phyloP scores from a whole-genome alignment of 2,797 vertebrate genomes.

The Thunnus albacares region DNA sequence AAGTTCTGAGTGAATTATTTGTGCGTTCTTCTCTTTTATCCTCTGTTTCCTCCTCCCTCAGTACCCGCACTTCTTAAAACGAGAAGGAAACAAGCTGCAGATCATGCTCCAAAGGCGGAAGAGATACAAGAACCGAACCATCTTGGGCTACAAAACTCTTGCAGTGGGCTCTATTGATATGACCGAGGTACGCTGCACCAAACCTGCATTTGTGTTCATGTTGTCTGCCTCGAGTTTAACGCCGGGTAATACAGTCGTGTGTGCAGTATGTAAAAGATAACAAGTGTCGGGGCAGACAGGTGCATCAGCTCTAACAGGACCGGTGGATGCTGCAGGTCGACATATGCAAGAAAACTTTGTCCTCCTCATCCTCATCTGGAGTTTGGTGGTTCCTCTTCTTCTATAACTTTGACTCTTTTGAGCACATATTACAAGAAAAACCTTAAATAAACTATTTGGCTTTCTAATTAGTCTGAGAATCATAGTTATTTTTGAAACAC shows the following conservation, averaged over 20 bases:
- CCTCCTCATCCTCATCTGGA: slow-evolving; percentile 1
- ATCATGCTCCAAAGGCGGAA: slow-evolving; percentile 96
- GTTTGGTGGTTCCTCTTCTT: neutral
- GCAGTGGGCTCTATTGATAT: slow-evolving; percentile 94
- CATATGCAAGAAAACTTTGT: neutral
- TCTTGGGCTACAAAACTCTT: slow-evolving; percentile 97
- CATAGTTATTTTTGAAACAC: neutral
- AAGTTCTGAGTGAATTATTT: neutral
- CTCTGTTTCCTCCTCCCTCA: slow-evolving; percentile 58
- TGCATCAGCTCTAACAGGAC: too few relatives aligned
- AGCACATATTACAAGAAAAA: neutral
- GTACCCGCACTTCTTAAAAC: slow-evolving; percentile 98
- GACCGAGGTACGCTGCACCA: slow-evolving; percentile 89
- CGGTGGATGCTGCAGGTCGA: neutral
- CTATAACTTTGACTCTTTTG: neutral
- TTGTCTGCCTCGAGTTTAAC: neutral
- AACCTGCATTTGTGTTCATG: neutral
- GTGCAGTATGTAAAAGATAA: neutral
- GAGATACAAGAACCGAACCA: slow-evolving; percentile 96
- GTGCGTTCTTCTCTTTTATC: neutral
- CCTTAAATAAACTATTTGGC: neutral
- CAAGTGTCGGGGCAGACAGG: neutral
- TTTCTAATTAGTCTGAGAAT: slow-evolving; percentile 15
- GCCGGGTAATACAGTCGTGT: neutral
- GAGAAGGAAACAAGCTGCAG: slow-evolving; percentile 97